A percentile compares a stretch with the other conserved stretches of the same genome.
Conservation (phyloP, 64 coral and sea anemone species). For the Dendrophyllia cribrosa region DNA sequence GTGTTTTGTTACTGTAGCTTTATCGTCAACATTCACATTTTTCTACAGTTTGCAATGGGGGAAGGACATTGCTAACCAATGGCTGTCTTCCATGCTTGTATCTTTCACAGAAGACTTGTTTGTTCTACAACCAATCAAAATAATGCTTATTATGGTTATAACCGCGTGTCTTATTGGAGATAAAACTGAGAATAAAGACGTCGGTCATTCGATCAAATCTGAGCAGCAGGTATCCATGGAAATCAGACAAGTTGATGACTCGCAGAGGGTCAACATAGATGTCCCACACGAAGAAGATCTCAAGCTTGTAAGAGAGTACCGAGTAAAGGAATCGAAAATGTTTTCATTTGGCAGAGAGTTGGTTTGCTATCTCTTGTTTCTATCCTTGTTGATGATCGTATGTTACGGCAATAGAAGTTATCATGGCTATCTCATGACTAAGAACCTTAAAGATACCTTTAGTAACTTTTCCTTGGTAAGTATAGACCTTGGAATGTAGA, state of each 20-base stretch:
- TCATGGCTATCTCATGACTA: slow-evolving; percentile 53
- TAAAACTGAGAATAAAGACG: background rate
- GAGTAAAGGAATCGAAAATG: slow-evolving; percentile 66
- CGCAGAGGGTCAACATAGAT: background rate
- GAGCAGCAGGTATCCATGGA: background rate
- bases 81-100: slow-evolving; percentile 69
- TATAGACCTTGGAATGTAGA: background rate
- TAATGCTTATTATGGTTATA: slow-evolving; percentile 34
- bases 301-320: slow-evolving; percentile 47
- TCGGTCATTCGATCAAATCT: background rate
- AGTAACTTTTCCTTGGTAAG: slow-evolving; percentile 29
- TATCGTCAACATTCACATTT: slow-evolving; percentile 55
- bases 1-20: background rate
- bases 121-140: slow-evolving; percentile 71
- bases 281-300: slow-evolving; percentile 5
- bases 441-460: slow-evolving; percentile 45
- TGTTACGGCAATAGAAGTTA: slow-evolving; percentile 54
- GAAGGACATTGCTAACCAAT: slow-evolving; percentile 71
- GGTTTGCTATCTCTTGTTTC: slow-evolving; percentile 24
- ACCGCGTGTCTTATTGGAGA: slow-evolving; percentile 36
- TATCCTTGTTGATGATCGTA: slow-evolving; percentile 39
- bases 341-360: slow-evolving; percentile 38
- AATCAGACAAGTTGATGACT: background rate
- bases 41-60: slow-evolving; percentile 82
- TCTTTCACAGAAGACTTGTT: slow-evolving; percentile 75